Base-by-base conservation (phyloP, 2,113 vertebrate genomes). In the Otolemur garnettii region DNA sequence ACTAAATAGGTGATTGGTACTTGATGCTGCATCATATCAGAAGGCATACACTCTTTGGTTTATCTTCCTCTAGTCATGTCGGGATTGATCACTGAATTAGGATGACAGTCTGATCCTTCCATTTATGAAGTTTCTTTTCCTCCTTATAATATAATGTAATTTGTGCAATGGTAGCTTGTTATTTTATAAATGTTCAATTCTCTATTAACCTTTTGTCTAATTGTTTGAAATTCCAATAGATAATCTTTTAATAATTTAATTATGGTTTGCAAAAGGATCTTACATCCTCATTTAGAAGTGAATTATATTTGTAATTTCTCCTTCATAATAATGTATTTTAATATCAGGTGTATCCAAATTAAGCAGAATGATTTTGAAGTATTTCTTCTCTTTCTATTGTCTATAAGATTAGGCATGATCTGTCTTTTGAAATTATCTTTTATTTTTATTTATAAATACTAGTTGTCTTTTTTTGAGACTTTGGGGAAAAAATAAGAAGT, bases 111-210 rank as follows among this genome's bases (percentile, higher is more conserved):
- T 93, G 60, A 83, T 91, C 77, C 45, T 91, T 78, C 15, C 12
- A 66, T 74, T 85, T 80, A 22, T 82, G 38, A 75, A 86, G 38
- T 81, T 62, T 66, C 5, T 69, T 90, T 92, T 69, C 55, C 26
- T 35, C 15, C 8, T 88, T 83, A 17, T 69, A 78, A 35, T 77
- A 64, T 33, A 80, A 33, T 86, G n/a, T 55, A 84, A 10, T 85
- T 90, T 87, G n/a, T 94, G 11, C 30, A 2, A 38, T 94, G 59
- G 22, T 71, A 93, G 69, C 87, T 95, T 72, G 5, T 78, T 62
- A 78, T 64, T 90, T 74, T 85, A 53, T 18, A 12, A 72, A 64
- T 80, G 21, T 90, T n/a, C 8, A 60, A 72, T 93, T 96, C 53
- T 6, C 30, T 90, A 12, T 75, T n/a, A 75, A 13, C 4, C 8